These are phyloP conservation scores for Camelus dromedarius DNA, from an alignment of 2,113 vertebrate species.

Conservation along the genomic window DNA sequence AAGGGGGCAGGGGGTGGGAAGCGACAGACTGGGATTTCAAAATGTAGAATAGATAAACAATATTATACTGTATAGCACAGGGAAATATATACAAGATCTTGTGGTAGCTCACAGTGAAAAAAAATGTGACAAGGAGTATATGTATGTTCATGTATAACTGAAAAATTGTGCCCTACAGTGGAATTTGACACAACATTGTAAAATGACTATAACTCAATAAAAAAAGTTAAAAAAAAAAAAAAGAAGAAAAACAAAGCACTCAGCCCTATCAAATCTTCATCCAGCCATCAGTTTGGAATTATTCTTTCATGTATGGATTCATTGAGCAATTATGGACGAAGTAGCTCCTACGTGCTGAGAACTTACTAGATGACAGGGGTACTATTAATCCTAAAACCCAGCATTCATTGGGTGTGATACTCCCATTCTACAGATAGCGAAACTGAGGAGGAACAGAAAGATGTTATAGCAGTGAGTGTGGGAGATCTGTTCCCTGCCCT, in stretches of 20 bases:
- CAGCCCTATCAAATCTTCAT: not conserved
- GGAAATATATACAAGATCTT: too few relatives aligned
- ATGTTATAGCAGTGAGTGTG: not conserved
- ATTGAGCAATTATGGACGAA: not conserved
- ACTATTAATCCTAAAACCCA: not conserved
- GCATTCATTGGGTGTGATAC: not conserved
- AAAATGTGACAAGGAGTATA: too few relatives aligned
- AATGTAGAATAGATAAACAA: too few relatives aligned
- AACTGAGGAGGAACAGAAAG: slow-evolving; percentile 35
- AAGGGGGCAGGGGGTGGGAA: too few relatives aligned
- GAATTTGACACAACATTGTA: too few relatives aligned
- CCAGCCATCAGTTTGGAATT: not conserved
- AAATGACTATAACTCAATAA: too few relatives aligned
- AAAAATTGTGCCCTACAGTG: too few relatives aligned
- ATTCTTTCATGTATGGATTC: not conserved
- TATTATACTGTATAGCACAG: too few relatives aligned
- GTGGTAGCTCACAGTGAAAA: too few relatives aligned
- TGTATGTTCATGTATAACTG: too few relatives aligned
- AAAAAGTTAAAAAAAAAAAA: too few relatives aligned
- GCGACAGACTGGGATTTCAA: too few relatives aligned
- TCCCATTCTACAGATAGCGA: not conserved
- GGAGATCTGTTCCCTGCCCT: not conserved
- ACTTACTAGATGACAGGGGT: not conserved
- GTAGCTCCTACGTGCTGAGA: not conserved
- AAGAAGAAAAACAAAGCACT: not conserved